Evolutionary conservation across 2,888 invertebrate species (phyloP), one percentile per base, ranked within the genome.

Genomic region (Harpalus rubripes): DNA sequence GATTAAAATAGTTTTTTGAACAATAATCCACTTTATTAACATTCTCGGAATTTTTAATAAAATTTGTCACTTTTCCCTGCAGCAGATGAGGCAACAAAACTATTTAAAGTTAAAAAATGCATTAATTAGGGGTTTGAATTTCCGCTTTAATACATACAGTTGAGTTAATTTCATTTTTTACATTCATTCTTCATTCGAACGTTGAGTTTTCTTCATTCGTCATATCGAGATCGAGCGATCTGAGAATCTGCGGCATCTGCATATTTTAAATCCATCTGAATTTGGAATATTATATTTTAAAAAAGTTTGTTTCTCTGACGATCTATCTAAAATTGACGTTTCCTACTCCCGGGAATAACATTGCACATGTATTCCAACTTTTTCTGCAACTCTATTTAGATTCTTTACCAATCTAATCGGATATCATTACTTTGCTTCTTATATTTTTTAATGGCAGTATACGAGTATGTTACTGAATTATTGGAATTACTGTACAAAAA

Each of bases 291-390:
- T 61, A 61, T 63, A 63, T 63, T 63, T 61, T 63, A 26, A 63
- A 63, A 63, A 63, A 63, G 63, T 63, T 63, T 63, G 63, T 63
- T 63, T 63, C 59, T 61, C 63, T 63, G 63, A 22, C 63, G 22
- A 63, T 63, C 63, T 63, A 63, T 63, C 26, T 63, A 63, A 63
- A 63, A 63, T 26, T 63, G 63, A 63, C 63, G 22, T 63, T 63
- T 26, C 22, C 22, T 63, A 22, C 63, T 26, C 22, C 12, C 22
- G 63, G 63, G 63, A 63, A 63, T 63, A 63, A 63, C 63, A 63
- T 12, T 63, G 26, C 26, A 63, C 22, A 22, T 63, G 63, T 26
- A 22, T 10, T 15, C 8, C 5, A 63, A 18, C 26, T 16, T 59
- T 59, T 59, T 22, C 63, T 63, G 26, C 12, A 26, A 63, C 18